phyloP scores from a whole-genome alignment of 2,888 invertebrate genomes.

The Aleiodes leptofemur region DNA sequence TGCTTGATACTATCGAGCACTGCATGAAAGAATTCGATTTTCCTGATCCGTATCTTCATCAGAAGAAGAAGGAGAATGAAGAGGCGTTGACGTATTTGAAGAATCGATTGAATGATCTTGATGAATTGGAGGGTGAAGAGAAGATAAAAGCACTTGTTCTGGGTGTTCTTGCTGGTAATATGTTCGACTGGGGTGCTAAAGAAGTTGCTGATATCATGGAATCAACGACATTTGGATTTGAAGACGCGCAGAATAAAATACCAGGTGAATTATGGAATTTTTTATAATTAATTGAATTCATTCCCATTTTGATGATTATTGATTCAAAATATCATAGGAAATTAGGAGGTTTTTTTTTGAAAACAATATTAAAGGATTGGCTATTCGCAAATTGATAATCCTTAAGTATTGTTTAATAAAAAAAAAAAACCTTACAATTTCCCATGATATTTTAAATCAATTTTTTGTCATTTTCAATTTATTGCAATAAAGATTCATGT shows the following conservation, averaged over 20 bases:
- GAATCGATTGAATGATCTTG: constrained; percentile 82
- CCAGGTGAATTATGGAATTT: constrained; percentile 77
- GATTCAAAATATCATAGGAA: no score
- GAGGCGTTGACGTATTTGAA: constrained; percentile 84
- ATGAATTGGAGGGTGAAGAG: constrained; percentile 78
- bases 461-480: no score
- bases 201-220: constrained; percentile 92
- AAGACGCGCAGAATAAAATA: constrained; percentile 88
- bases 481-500: no score
- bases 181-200: constrained; percentile 98
- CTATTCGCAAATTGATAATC: no score
- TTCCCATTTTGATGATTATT: no score
- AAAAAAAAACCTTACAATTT: no score
- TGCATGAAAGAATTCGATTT: constrained; percentile 94
- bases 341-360: no score
- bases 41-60: constrained; percentile 88
- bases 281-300: not conserved
- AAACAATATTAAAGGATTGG: no score
- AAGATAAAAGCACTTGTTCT: constrained; percentile 76
- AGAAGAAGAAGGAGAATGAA: constrained; percentile 92
- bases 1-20: constrained; percentile 95
- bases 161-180: constrained; percentile 87
- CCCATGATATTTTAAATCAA: no score
- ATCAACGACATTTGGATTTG: constrained; percentile 85
- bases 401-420: no score